A percentile compares a stretch with the other conserved stretches of the same genome.
Conservation (phyloP, 2,113 vertebrate species). For the Plectropomus leopardus region DNA sequence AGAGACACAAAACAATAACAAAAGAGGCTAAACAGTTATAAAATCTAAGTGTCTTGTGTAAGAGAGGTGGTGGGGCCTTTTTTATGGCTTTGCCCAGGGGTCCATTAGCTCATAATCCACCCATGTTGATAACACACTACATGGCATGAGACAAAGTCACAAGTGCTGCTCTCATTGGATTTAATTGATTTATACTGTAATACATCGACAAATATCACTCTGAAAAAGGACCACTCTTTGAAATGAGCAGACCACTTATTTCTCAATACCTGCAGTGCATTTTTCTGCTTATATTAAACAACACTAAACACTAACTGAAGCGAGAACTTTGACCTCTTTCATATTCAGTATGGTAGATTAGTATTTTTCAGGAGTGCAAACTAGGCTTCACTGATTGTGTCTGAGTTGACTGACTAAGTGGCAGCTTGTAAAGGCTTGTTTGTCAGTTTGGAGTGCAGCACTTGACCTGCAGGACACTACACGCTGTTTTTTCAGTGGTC, state of each 20-base stretch:
- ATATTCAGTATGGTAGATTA: background rate
- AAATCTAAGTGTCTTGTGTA: no score
- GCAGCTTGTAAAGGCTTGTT: slow-evolving; percentile 11
- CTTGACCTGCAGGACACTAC: slow-evolving; percentile 27
- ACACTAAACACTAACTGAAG: background rate
- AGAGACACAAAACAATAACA: no score
- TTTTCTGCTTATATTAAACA: background rate
- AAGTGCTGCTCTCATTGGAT: no score
- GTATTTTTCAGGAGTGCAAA: background rate
- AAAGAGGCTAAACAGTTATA: no score
- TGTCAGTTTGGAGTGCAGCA: slow-evolving; percentile 18
- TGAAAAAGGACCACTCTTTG: background rate
- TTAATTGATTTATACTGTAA: background rate
- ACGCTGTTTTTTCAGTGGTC: background rate
- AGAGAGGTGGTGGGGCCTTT: no score
- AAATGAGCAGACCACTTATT: background rate
- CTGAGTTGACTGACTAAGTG: background rate
- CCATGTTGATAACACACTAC: no score
- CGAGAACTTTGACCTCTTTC: background rate
- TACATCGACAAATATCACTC: background rate
- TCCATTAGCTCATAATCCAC: no score
- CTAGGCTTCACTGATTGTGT: background rate
- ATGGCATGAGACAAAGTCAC: no score
- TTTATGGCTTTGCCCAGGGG: no score
- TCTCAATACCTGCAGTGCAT: background rate